phyloP scores from a whole-genome alignment of 2,113 vertebrate species.

The Clarias macrocephalus region DNA sequence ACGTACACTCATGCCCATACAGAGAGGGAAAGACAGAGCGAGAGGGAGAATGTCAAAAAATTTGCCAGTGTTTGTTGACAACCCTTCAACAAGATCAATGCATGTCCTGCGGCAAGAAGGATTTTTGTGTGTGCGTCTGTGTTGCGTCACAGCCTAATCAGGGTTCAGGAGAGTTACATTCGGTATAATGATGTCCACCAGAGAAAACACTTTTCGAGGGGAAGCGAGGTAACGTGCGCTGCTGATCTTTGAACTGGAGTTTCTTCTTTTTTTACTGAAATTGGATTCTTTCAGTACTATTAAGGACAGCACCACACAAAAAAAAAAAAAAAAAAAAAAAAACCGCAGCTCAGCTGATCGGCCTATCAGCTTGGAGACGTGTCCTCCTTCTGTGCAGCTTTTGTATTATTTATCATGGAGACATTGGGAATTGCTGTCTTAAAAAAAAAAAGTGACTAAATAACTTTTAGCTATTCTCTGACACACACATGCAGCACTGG shows the following conservation, averaged over 20 bases:
- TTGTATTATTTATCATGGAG: not conserved
- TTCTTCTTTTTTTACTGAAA: not conserved
- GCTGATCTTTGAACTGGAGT: not conserved
- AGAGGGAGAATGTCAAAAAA: not conserved
- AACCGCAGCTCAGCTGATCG: not conserved
- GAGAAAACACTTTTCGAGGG: not conserved
- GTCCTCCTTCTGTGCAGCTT: not conserved
- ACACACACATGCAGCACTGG: too few species aligned
- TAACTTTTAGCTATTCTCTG: too few species aligned
- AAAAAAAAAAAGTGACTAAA: too few species aligned
- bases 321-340: not conserved
- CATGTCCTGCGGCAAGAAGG: conserved; percentile 16
- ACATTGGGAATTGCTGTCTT: not conserved
- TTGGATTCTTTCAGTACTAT: too few species aligned
- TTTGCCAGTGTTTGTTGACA: conserved; percentile 9
- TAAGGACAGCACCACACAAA: not conserved
- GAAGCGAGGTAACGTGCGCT: not conserved
- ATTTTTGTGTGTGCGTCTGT: not conserved
- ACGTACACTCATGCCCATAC: not conserved
- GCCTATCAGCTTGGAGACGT: not conserved
- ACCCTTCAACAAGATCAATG: conserved; percentile 7
- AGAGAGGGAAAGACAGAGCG: not conserved
- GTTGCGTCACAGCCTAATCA: not conserved
- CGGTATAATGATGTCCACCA: not conserved
- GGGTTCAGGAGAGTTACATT: conserved; percentile 6